Percentiles rank a stretch among this genome's conserved stretches.
Evolutionary conservation across 1,140 invertebrate genomes (phyloP).

Genomic region (Drosophila bocki): DNA sequence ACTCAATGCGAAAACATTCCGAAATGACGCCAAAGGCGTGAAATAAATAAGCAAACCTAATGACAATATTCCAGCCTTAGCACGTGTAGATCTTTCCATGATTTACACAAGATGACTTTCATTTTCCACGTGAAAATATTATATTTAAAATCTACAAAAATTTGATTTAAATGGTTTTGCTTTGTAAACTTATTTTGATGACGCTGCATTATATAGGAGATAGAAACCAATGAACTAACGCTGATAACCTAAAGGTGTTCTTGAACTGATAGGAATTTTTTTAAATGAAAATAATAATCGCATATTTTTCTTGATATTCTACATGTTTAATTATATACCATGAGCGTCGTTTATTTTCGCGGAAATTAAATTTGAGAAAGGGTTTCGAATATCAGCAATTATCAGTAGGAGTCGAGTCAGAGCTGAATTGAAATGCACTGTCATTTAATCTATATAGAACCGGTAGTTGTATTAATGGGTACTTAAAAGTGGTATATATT

Average conservation of each 20-base stretch:
- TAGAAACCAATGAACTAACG: slow-evolving; percentile 11
- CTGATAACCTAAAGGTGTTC: slow-evolving; percentile 29
- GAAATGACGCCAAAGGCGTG: not conserved
- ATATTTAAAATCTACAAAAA: not conserved
- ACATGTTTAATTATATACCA: not conserved
- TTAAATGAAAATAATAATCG: slow-evolving; percentile 10
- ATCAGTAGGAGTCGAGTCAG: not conserved
- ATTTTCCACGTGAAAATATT: not conserved
- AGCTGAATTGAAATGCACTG: not conserved
- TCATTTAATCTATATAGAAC: slow-evolving; percentile 18
- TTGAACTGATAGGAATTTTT: slow-evolving; percentile 42
- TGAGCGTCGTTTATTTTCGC: not conserved
- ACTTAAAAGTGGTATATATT: not conserved
- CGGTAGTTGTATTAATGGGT: not conserved
- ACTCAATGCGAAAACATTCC: slow-evolving; percentile 17
- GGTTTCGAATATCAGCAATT: slow-evolving; percentile 22
- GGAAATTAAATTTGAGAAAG: not conserved
- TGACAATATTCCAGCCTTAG: not conserved
- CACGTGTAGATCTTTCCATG: slow-evolving; percentile 5
- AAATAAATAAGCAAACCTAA: slow-evolving; percentile 21
- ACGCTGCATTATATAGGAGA: slow-evolving; percentile 2
- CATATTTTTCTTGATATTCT: not conserved
- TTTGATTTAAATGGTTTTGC: not conserved
- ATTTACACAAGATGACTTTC: slow-evolving; percentile 5
- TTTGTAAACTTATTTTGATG: slow-evolving; percentile 29